Percentiles rank a stretch among this genome's conserved stretches.
Evolutionary conservation across 2,888 invertebrate genomes (phyloP).

Genomic region (Gordius sp.): DNA sequence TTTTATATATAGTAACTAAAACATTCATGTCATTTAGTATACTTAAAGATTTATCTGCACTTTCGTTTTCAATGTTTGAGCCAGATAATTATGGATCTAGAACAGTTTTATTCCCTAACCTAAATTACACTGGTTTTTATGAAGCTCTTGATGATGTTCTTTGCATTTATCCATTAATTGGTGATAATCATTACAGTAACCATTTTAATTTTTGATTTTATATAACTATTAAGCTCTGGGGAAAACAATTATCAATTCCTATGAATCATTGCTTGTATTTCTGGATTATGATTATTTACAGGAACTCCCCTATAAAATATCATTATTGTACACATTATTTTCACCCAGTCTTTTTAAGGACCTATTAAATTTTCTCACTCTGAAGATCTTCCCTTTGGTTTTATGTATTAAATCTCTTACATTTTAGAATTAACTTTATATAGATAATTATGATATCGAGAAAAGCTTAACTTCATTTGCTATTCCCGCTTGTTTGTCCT

Average conservation of each 20-base stretch:
- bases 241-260: not conserved
- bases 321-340: not conserved
- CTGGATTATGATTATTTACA: not conserved
- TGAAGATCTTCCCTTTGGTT: not conserved
- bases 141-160: not conserved
- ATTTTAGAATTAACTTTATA: not conserved
- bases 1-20: not conserved
- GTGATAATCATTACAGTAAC: not conserved
- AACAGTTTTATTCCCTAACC: not conserved
- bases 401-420: slow-evolving; percentile 8
- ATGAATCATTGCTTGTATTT: not conserved
- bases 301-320: slow-evolving; percentile 11
- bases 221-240: slow-evolving; percentile 1
- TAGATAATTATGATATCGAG: no score
- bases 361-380: not conserved
- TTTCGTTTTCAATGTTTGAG: not conserved
- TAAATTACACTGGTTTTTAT: slow-evolving; percentile 1
- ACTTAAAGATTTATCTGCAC: not conserved
- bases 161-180: not conserved
- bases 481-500: not conserved
- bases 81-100: not conserved
- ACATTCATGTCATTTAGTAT: not conserved
- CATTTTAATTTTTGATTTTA: no score
- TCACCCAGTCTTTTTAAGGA: not conserved
- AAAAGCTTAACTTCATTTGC: not conserved